Evolutionary conservation across 2,113 vertebrate genomes (phyloP).

Genomic region (Chunga burmeisteri): DNA sequence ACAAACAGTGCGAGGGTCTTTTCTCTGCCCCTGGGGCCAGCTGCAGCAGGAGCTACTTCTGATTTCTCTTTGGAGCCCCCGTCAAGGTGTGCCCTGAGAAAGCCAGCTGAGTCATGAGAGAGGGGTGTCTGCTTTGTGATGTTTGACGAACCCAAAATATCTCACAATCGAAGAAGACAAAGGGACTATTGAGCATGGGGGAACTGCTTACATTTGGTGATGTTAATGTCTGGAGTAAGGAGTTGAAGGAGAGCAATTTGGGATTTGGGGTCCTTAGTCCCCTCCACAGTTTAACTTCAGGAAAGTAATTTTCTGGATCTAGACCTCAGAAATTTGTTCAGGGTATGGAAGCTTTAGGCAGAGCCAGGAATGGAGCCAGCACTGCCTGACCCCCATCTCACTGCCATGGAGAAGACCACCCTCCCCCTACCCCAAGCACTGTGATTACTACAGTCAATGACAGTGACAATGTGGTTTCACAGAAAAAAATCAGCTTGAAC

Average conservation of each 20-base stretch:
- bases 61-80: background rate
- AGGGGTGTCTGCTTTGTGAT: background rate
- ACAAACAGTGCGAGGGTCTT: background rate
- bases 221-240: background rate
- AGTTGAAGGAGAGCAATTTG: background rate
- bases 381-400: background rate
- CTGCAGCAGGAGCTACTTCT: background rate
- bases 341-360: background rate
- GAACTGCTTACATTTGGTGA: background rate
- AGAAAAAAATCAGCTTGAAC: background rate
- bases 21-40: background rate
- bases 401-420: background rate
- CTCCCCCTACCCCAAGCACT: background rate
- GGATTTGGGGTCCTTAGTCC: background rate
- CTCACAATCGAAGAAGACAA: background rate
- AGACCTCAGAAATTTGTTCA: background rate
- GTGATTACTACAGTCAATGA: background rate
- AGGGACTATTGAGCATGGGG: no score
- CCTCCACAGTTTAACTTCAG: background rate
- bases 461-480: background rate
- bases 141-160: background rate
- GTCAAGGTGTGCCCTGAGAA: background rate
- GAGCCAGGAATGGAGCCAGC: background rate
- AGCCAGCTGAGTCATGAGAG: background rate
- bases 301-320: background rate